phyloP scores from a whole-genome alignment of 2,888 invertebrate species.

The Drosophila sordidula region DNA sequence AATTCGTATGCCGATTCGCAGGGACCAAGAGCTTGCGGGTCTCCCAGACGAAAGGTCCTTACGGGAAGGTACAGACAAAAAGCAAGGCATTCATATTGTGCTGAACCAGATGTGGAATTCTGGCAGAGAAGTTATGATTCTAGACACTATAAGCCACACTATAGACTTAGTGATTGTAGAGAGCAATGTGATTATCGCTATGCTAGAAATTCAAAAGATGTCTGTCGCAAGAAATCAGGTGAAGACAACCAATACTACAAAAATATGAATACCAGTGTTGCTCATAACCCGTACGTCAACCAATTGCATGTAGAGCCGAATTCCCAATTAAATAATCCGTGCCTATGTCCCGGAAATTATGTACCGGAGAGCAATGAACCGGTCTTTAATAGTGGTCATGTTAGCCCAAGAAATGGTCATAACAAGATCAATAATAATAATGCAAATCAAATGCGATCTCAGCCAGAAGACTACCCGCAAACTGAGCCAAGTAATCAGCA shows the following conservation, averaged over 20 bases:
- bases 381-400: not conserved
- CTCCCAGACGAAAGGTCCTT: slow-evolving; percentile 3
- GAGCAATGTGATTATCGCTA: not conserved
- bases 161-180: not conserved
- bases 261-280: no score
- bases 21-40: not conserved
- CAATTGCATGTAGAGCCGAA: not conserved
- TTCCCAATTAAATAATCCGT: not conserved
- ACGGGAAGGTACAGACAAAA: slow-evolving; percentile 15
- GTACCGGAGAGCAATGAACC: not conserved
- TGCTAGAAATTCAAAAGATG: not conserved
- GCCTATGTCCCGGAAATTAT: not conserved
- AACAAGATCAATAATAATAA: not conserved
- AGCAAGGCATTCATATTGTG: not conserved
- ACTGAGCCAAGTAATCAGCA: no score
- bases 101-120: not conserved
- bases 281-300: no score
- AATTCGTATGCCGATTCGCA: not conserved
- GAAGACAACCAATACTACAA: not conserved
- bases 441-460: not conserved
- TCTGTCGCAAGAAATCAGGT: not conserved
- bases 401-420: not conserved
- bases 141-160: not conserved
- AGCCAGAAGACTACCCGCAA: not conserved
- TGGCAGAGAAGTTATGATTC: not conserved